phyloP scores from a whole-genome alignment of 2,113 vertebrate genomes.

The Corvus moneduloides region DNA sequence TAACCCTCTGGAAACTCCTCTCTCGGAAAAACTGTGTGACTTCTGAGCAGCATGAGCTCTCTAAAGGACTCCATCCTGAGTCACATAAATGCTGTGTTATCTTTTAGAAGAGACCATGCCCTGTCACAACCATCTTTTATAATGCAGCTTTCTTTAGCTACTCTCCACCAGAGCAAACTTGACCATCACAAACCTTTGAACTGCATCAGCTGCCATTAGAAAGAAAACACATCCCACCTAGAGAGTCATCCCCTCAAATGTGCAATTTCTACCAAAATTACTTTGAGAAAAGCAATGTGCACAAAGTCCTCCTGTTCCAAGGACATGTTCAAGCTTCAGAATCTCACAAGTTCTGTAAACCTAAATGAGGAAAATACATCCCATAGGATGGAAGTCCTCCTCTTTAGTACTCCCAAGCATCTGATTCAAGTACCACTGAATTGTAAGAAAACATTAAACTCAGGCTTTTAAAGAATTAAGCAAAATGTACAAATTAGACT shows the following conservation, averaged over 20 bases:
- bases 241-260: not conserved
- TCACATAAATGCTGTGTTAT: not conserved
- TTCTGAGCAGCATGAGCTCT: not conserved
- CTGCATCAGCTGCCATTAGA: not conserved
- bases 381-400: not conserved
- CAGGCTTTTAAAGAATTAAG: not conserved
- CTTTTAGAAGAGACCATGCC: not conserved
- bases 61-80: not conserved
- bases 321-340: not conserved
- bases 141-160: not conserved
- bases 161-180: not conserved
- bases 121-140: not conserved
- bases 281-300: not conserved
- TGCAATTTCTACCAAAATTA: not conserved
- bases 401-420: not conserved
- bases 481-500: not conserved
- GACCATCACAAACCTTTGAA: not conserved
- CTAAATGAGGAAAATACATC: not conserved
- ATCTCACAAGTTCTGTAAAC: not conserved
- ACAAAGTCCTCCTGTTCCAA: not conserved
- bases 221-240: not conserved
- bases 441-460: not conserved
- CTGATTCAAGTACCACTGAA: not conserved
- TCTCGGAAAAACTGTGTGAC: rapidly evolving
- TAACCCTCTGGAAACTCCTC: not conserved